Conservation (phyloP, 2,888 invertebrate species). For the Spodoptera exigua region DNA sequence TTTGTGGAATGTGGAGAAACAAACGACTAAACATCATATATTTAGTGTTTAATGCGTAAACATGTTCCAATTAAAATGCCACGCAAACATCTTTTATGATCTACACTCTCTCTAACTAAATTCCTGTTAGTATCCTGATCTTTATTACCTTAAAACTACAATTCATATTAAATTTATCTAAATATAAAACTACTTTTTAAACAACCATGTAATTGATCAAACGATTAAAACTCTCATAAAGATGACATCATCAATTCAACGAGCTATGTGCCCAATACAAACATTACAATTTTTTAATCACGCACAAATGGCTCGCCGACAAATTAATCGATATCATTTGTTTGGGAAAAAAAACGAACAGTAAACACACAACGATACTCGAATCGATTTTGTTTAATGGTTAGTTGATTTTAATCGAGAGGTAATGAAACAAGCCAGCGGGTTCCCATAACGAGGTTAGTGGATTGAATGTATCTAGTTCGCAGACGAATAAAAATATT, state of each 20-base stretch:
- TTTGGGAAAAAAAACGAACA: conserved; percentile 43
- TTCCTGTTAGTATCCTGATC: conserved; percentile 19
- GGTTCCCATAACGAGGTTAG: conserved; percentile 71
- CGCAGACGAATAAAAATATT: conserved; percentile 71
- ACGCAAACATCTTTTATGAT: conserved; percentile 4
- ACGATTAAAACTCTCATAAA: conserved; percentile 34
- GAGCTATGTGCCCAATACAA: conserved; percentile 38
- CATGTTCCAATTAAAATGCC: conserved; percentile 27
- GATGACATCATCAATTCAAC: conserved; percentile 27
- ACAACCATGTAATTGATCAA: conserved; percentile 41
- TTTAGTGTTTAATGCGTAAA: conserved; percentile 24
- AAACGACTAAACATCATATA: conserved; percentile 29
- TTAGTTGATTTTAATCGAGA: conserved; percentile 54
- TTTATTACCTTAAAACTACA: conserved; percentile 5
- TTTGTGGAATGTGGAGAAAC: conserved; percentile 44
- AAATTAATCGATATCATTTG: conserved; percentile 62
- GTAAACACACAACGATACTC: conserved; percentile 39
- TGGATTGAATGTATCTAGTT: conserved; percentile 73
- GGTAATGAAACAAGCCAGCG: conserved; percentile 61
- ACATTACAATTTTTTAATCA: conserved; percentile 45
- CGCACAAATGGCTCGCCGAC: conserved; percentile 30
- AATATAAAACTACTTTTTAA: too few relatives aligned
- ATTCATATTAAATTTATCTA: too few relatives aligned
- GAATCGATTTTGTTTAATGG: conserved; percentile 43
- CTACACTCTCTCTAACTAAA: conserved; percentile 8